Evolutionary conservation across 2,113 vertebrate species (phyloP).

Genomic region (Semicossyphus pulcher): DNA sequence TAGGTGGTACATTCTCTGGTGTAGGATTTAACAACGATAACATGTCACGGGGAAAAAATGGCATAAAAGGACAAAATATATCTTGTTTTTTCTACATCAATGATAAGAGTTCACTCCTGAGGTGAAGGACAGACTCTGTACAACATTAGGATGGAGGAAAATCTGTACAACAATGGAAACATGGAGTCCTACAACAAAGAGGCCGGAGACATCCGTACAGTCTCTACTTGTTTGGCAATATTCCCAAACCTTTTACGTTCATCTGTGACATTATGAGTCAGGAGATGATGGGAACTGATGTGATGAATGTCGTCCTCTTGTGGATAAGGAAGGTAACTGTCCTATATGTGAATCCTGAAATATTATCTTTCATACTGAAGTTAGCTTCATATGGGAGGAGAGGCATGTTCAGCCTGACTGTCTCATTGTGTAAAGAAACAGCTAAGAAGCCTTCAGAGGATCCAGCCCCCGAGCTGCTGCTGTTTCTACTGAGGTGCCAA

Average conservation of each 20-base stretch:
- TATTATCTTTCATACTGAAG: too few relatives aligned
- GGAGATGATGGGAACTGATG: neutral
- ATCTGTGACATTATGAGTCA: too few relatives aligned
- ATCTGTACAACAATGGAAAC: constrained; percentile 7
- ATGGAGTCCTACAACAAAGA: neutral
- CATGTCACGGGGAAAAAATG: neutral
- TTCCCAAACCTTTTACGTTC: constrained; percentile 26
- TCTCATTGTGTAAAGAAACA: neutral
- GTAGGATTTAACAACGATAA: constrained; percentile 1
- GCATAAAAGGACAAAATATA: neutral
- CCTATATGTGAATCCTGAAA: neutral
- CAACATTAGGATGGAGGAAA: too few relatives aligned
- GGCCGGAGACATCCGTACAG: too few relatives aligned
- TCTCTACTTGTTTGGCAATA: constrained; percentile 39
- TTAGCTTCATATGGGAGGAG: too few relatives aligned
- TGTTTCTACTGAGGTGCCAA: neutral
- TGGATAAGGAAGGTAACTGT: neutral
- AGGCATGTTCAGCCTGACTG: neutral
- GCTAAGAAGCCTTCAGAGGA: neutral
- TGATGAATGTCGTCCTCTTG: constrained; percentile 40
- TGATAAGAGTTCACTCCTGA: neutral
- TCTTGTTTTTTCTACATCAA: neutral
- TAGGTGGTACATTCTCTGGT: constrained; percentile 5
- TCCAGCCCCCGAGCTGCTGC: neutral
- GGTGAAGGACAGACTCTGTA: constrained; percentile 14